Evolutionary conservation across 1,140 invertebrate genomes (phyloP).

Genomic region (Holcopasites calliopsidis): DNA sequence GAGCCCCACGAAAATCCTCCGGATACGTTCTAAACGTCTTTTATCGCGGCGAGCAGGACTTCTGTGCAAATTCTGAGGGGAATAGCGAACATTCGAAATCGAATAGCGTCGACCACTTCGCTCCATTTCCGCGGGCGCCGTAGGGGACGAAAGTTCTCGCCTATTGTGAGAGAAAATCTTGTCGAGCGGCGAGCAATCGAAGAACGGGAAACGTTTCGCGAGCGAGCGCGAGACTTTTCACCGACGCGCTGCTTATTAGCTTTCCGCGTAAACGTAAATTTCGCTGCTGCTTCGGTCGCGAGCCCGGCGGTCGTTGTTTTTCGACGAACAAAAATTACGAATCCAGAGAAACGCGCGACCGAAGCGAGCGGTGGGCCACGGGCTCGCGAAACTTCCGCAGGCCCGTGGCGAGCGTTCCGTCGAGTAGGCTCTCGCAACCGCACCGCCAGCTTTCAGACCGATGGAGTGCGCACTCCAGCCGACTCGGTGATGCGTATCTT

Average conservation of each 20-base stretch:
- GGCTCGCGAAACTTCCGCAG: slow-evolving; percentile 42
- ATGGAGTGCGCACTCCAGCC: slow-evolving; percentile 48
- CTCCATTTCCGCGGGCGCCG: background rate
- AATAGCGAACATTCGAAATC: background rate
- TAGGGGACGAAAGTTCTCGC: background rate
- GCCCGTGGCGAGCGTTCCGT: slow-evolving; percentile 21
- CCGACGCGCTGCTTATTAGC: too few relatives aligned
- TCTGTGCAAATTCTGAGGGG: background rate
- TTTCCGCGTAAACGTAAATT: too few relatives aligned
- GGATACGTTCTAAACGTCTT: background rate
- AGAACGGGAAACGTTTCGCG: slow-evolving; percentile 15
- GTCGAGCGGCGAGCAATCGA: background rate
- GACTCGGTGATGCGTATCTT: slow-evolving; percentile 53
- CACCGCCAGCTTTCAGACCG: slow-evolving; percentile 51
- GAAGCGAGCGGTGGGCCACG: too few relatives aligned
- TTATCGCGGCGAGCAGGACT: background rate
- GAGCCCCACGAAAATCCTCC: background rate
- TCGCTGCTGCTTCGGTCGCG: too few relatives aligned
- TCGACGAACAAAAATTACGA: too few relatives aligned
- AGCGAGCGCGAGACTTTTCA: background rate
- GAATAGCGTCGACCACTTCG: background rate
- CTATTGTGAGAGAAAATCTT: background rate
- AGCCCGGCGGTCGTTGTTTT: too few relatives aligned
- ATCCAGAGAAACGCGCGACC: too few relatives aligned
- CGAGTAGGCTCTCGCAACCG: slow-evolving; percentile 34